Evolutionary conservation across 1,140 invertebrate genomes (phyloP), one percentile per base, ranked within the genome.

Genomic region (Drosophila grimshawi): DNA sequence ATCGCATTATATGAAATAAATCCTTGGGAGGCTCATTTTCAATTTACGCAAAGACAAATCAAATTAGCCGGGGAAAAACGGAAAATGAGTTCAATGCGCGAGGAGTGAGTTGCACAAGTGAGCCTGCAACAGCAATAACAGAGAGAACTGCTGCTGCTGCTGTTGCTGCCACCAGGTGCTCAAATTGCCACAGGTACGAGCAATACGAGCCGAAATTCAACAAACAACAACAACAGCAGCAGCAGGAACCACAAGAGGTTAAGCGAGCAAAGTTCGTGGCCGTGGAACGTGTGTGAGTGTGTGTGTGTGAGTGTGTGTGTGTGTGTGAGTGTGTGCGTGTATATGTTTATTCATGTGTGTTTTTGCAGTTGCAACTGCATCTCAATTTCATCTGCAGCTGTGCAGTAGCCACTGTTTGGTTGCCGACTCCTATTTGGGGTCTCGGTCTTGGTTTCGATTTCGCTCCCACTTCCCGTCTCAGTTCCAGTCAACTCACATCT

Each of bases 211-310:
- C 83, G 32, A 88, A 88, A 72, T 86, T 78, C 78, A 79, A 45
- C 63, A 41, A 10, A 39, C 2, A 39, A 10, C 37, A 39, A 10
- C 7, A 39, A 52, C 74, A 69, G 41, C 64, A 43, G 45, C 57
- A 46, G 33, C 63, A 68, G 72, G 69, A 76, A 48, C 63, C 46
- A 45, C 63, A 68, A 75, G 73, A 78, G 83, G 85, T 88, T 89
- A 88, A 74, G 66, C 83, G 85, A 73, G 73, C 85, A 88, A 67
- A 88, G 85, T 89, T 88, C 85, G 83, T 74, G 85, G 81, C 74
- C 77, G 56, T 60, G 61, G 59, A 57, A 78, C 80, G 80, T 89
- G 85, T 46, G 56, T 60, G 76, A 41, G 33, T 48, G 41, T 32
- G 56, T 48, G 37, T 52, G 46, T 45, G 30, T 59, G 10, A 52